These are phyloP conservation scores for Drosophila subquinaria DNA, from an alignment of 2,888 invertebrate species.

Conservation along the genomic window DNA sequence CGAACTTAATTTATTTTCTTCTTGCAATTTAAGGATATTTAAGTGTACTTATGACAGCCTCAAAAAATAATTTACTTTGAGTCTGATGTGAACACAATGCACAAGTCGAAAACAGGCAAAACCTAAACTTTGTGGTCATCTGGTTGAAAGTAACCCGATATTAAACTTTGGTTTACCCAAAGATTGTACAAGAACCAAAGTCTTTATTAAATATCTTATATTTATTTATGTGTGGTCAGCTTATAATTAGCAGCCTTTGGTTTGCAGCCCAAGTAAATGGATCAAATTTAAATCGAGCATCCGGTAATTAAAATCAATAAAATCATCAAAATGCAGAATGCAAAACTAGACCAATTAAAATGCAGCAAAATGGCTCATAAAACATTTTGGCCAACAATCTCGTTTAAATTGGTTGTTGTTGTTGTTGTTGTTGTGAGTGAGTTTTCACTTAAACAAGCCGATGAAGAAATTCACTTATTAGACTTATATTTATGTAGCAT, in stretches of 20 bases:
- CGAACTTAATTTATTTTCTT: background rate
- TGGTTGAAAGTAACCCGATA: background rate
- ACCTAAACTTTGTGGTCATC: background rate
- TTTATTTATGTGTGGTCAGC: background rate
- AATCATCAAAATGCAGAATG: background rate
- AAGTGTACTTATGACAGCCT: constrained; percentile 1
- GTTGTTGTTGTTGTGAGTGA: background rate
- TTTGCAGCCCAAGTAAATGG: background rate
- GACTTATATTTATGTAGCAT: no score
- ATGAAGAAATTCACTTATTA: background rate
- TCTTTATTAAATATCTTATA: background rate
- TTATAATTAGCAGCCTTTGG: background rate
- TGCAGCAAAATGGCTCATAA: background rate
- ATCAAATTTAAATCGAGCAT: background rate
- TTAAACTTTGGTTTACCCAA: background rate
- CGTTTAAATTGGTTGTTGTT: background rate
- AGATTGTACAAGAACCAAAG: background rate
- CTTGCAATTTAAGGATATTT: background rate
- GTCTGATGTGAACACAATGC: constrained; percentile 1
- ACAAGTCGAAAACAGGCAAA: background rate
- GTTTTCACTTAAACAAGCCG: background rate
- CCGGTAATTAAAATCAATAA: background rate
- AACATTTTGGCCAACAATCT: background rate
- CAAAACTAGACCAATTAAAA: background rate
- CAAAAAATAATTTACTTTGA: background rate